These are phyloP conservation scores for Rosalia funebris DNA, from an alignment of 2,888 invertebrate genomes.

Conservation along the genomic window DNA sequence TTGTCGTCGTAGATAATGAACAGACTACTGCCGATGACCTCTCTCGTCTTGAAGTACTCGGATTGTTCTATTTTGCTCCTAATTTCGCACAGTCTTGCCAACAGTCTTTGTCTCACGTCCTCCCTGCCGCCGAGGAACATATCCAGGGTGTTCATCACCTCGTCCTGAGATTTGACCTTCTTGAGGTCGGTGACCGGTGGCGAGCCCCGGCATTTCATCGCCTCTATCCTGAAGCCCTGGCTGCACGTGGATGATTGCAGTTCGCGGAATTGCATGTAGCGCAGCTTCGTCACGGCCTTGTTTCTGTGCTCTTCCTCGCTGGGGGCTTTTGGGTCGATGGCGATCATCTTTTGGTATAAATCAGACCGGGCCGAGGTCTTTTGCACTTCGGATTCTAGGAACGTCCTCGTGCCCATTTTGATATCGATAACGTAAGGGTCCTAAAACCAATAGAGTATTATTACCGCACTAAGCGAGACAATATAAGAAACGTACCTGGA, in stretches of 20 bases:
- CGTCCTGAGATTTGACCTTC: slow-evolving; percentile 81
- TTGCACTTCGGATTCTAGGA: slow-evolving; percentile 93
- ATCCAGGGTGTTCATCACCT: slow-evolving; percentile 78
- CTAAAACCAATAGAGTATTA: slow-evolving; percentile 52
- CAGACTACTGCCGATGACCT: slow-evolving; percentile 93
- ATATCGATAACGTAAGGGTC: slow-evolving; percentile 97
- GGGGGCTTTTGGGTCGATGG: slow-evolving; percentile 87
- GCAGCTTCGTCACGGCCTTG: slow-evolving; percentile 91
- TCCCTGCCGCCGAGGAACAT: slow-evolving; percentile 77
- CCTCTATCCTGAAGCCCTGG: slow-evolving; percentile 96
- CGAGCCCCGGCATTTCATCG: slow-evolving; percentile 86
- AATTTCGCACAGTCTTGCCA: slow-evolving; percentile 80
- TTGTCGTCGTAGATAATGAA: slow-evolving; percentile 92
- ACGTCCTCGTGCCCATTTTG: slow-evolving; percentile 96
- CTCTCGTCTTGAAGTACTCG: slow-evolving; percentile 85
- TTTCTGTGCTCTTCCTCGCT: slow-evolving; percentile 82
- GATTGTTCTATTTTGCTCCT: slow-evolving; percentile 83
- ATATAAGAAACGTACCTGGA: slow-evolving; percentile 68
- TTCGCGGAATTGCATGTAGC: slow-evolving; percentile 97
- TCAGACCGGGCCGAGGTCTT: slow-evolving; percentile 86
- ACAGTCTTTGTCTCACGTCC: slow-evolving; percentile 74
- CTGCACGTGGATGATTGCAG: slow-evolving; percentile 91
- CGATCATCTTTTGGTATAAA: slow-evolving; percentile 95
- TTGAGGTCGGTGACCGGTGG: slow-evolving; percentile 89
- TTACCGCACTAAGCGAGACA: neutral